Evolutionary conservation across 64 coral and sea anemone species (phyloP).

Genomic region (Astreopora myriophthalma): DNA sequence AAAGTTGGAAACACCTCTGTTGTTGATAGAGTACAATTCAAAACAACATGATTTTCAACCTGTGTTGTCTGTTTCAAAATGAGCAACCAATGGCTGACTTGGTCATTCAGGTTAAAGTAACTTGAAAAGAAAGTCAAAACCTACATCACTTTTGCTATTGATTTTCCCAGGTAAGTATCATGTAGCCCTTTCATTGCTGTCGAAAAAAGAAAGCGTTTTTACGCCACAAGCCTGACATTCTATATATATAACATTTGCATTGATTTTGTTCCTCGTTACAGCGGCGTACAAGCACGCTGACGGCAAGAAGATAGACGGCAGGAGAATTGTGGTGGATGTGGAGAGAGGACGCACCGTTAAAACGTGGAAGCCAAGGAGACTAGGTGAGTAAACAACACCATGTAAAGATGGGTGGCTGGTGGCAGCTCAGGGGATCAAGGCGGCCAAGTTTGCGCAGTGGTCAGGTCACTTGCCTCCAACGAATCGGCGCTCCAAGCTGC

Average conservation of each 20-base stretch:
- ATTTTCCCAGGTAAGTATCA: background rate
- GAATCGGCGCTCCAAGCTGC: no score
- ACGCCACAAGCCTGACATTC: background rate
- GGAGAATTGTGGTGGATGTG: conserved; percentile 97
- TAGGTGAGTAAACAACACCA: no score
- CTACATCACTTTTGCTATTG: background rate
- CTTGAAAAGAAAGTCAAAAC: background rate
- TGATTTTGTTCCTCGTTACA: conserved; percentile 35
- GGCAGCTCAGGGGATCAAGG: no score
- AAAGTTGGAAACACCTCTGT: no score
- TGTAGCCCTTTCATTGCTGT: background rate
- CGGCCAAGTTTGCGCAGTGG: no score
- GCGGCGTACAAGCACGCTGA: conserved; percentile 99
- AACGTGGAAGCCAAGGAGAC: conserved; percentile 90
- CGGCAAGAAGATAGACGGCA: conserved; percentile 98
- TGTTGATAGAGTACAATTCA: no score
- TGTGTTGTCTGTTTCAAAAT: no score
- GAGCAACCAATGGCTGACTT: no score
- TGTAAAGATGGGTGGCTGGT: no score
- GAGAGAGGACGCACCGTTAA: conserved; percentile 96
- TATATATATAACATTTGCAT: conserved; percentile 8
- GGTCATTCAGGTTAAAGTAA: no score
- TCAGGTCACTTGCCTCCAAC: no score
- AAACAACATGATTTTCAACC: no score
- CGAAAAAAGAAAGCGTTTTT: background rate